Evolutionary conservation across 2,113 vertebrate species (phyloP), one percentile per base, ranked within the genome.

Genomic region (Prunella fulvescens): DNA sequence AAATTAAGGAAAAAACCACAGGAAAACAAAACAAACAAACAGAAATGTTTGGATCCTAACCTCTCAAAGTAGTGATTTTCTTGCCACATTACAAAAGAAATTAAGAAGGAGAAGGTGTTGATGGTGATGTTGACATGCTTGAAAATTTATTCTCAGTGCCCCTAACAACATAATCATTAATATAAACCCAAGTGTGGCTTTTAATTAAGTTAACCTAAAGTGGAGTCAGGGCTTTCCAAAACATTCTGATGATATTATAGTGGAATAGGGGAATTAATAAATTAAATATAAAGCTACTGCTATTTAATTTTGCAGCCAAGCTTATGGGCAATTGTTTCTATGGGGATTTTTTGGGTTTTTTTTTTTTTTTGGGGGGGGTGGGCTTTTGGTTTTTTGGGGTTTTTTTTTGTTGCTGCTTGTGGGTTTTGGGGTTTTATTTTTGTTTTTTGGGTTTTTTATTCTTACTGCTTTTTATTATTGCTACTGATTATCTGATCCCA

Each of bases 401-500:
- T n/a, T 12, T 35, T 37, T 44, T 35, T 58, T 25, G 13, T 8
- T 60, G 10, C 26, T 26, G 23, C 18, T 60, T 26, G 24, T 37
- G 15, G 28, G 37, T 4, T 61, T 60, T 26, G 8, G 10, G 10
- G 35, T 22, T 22, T 14, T 9, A 15, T 6, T 42, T 33, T 71
- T 40, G 13, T 7, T 17, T 70, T 70, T 29, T 17, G 26, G 11
- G 9, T 37, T 37, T 40, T 79, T 64, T 15, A 57, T 89, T 83
- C 40, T 74, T 90, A 44, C n/a, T 84, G 31, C 47, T 86, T 88
- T 72, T 61, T 71, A 90, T 94, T 93, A 88, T 56, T 85, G 44
- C 24, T 80, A 58, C 71, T 86, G 90, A 92, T 90, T 83, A 90
- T 86, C 65, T 92, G 86, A 90, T 93, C 65, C 19, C 69, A 71